Evolutionary conservation across 2,888 invertebrate species (phyloP), one percentile per base, ranked within the genome.

Genomic region (Pyrrhopygopsis socrates): DNA sequence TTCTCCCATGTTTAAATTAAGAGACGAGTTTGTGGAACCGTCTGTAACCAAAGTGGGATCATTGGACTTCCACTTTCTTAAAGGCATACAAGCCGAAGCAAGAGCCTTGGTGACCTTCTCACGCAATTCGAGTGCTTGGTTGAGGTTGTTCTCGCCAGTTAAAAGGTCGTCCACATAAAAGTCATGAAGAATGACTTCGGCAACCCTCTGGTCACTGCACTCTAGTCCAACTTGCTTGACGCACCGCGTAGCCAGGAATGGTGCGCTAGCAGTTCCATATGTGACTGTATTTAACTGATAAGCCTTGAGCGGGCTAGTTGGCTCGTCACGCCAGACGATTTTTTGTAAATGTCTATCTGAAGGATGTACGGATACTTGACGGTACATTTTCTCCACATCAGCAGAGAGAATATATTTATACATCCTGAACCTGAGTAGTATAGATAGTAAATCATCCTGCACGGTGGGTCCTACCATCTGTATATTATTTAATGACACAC

Each of bases 361-460:
- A 22, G 75, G 73, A 91, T 85, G 2, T 54, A 94, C 87, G 1
- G 86, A 15, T n/a, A 86, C 54, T 34, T 86, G 83, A 9, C 93
- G 67, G 63, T 92, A 94, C 91, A 92, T 91, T 77, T 94, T 93
- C 30, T 92, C 92, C 0, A 93, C 83, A 24, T 93, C 92, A 0
- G 89, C 92, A 24, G 74, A 67, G 20, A 89, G 67, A 68, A 92
- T 83, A 58, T 78, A 89, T 27, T 90, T 90, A 22, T 92, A 67
- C n/a, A 73, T 71, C 22, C 92, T 63, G 74, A 91, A 91, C 13
- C 90, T 70, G 1, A 92, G 60, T 6, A 91, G 81, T 27, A 93
- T 92, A 27, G 92, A 89, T 13, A 91, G 15, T 20, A 93, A 75
- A 27, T 92, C 90, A n/a, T 87, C 89, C 50, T 93, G 91, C 0